These are phyloP conservation scores for Apodemus speciosus DNA, from an alignment of 2,113 vertebrate species.

Conservation along the genomic window DNA sequence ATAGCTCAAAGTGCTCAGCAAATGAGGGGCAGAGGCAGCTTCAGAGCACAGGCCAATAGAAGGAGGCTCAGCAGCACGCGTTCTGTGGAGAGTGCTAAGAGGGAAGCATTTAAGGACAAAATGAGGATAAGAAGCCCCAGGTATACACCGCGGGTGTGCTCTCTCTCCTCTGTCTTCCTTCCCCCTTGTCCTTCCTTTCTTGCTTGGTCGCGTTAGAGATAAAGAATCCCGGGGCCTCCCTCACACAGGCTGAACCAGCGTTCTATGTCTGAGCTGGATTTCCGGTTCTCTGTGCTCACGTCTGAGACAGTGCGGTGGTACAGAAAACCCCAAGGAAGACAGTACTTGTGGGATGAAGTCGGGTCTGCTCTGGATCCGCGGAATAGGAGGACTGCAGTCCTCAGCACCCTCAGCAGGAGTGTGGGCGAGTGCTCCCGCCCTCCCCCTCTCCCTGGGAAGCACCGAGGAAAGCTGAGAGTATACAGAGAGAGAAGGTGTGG, in stretches of 20 bases:
- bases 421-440: too few species aligned
- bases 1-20: background rate
- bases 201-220: background rate
- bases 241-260: background rate
- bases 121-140: background rate
- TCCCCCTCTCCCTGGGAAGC: background rate
- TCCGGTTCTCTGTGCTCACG: background rate
- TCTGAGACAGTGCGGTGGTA: background rate
- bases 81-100: background rate
- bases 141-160: background rate
- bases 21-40: background rate
- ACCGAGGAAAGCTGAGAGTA: too few species aligned
- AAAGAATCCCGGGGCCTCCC: background rate
- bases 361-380: background rate
- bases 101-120: background rate
- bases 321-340: background rate
- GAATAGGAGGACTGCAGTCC: background rate
- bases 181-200: background rate
- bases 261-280: too few species aligned
- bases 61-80: background rate
- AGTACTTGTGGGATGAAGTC: background rate
- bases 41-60: background rate
- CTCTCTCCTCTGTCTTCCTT: background rate
- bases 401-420: background rate
- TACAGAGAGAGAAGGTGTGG: background rate